These are phyloP conservation scores for Nemotelus pantherinus DNA, from an alignment of 2,888 invertebrate species.

Conservation along the genomic window DNA sequence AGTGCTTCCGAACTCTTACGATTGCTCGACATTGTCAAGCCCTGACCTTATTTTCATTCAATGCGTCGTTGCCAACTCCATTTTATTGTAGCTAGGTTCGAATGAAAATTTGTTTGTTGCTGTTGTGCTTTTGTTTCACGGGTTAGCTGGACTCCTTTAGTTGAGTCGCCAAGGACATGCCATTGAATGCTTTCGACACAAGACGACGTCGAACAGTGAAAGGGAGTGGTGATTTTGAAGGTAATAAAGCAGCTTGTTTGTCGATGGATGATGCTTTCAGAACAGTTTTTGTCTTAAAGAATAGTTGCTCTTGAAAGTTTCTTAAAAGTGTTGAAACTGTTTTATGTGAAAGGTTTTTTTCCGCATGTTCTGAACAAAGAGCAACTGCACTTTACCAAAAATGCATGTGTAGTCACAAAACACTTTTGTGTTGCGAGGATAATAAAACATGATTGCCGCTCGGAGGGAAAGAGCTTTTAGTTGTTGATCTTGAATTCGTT, in stretches of 20 bases:
- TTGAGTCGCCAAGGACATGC: constrained; percentile 23
- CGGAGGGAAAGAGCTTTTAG: too few species aligned
- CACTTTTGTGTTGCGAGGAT: too few species aligned
- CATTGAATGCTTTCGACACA: neutral
- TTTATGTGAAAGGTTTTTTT: too few species aligned
- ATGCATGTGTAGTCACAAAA: too few species aligned
- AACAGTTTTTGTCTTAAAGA: neutral
- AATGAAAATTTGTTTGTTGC: neutral
- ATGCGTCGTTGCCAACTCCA: neutral
- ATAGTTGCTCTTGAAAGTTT: neutral
- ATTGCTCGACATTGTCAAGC: constrained; percentile 12
- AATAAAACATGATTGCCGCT: too few species aligned
- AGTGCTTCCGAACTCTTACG: neutral
- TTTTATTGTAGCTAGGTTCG: neutral
- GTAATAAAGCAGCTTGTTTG: constrained; percentile 1
- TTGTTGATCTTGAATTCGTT: too few species aligned
- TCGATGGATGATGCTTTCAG: neutral
- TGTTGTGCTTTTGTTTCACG: neutral
- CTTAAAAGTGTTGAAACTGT: too few species aligned
- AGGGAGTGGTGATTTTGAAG: constrained; percentile 21
- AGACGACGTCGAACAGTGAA: constrained; percentile 6
- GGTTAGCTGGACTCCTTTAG: constrained; percentile 3
- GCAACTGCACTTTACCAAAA: too few species aligned
- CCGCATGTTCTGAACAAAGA: too few species aligned
- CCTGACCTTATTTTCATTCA: constrained; percentile 40